These are phyloP conservation scores for Channa argus DNA, from an alignment of 2,113 vertebrate species.

Conservation along the genomic window DNA sequence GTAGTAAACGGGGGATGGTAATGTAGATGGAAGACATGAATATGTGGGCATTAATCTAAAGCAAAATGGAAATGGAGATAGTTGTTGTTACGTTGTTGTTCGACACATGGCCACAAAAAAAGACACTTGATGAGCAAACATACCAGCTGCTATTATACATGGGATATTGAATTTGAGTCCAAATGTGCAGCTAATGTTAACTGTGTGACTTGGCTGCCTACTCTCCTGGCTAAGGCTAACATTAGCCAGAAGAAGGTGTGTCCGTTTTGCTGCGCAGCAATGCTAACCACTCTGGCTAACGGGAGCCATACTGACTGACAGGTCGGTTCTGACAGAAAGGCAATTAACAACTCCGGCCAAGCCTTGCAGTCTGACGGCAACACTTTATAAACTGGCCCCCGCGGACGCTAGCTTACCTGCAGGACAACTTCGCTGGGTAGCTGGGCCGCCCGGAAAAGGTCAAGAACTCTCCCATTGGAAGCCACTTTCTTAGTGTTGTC, in stretches of 20 bases:
- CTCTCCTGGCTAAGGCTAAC: slow-evolving; percentile 57
- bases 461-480: slow-evolving; percentile 92
- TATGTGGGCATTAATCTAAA: slow-evolving; percentile 20
- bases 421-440: slow-evolving; percentile 93
- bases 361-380: background rate
- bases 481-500: slow-evolving; percentile 98
- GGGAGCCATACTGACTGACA: slow-evolving; percentile 34
- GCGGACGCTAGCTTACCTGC: slow-evolving; percentile 86
- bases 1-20: slow-evolving; percentile 17
- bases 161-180: background rate
- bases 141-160: background rate
- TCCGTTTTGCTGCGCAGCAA: slow-evolving; percentile 68
- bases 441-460: slow-evolving; percentile 97
- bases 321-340: slow-evolving; percentile 28
- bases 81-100: background rate
- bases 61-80: slow-evolving; percentile 13
- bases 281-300: slow-evolving; percentile 64
- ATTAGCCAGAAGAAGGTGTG: slow-evolving; percentile 79
- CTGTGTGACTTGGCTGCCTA: slow-evolving; percentile 2
- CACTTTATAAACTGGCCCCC: background rate
- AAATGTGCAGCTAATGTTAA: background rate
- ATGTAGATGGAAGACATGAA: slow-evolving; percentile 35
- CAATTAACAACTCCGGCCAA: background rate
- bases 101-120: slow-evolving; percentile 2
- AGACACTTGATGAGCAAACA: background rate